Percentiles rank a stretch among this genome's conserved stretches.
These are phyloP conservation scores for Spheniscus mendiculus DNA, from an alignment of 2,113 vertebrate species.

Conservation along the genomic window DNA sequence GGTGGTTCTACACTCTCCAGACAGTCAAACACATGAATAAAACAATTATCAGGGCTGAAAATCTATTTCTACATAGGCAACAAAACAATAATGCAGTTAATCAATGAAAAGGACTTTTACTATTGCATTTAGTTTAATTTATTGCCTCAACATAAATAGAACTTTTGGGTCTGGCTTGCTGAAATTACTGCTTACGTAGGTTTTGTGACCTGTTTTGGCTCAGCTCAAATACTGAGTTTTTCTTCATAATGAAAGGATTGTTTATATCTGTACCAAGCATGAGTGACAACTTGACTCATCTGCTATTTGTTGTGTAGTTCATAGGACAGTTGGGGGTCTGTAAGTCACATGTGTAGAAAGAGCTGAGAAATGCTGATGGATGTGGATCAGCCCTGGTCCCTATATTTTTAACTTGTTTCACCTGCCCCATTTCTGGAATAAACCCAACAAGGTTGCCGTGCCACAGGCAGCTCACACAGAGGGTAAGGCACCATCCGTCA, in stretches of 20 bases:
- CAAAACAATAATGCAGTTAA: not conserved
- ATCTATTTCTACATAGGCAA: not conserved
- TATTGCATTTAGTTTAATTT: not conserved
- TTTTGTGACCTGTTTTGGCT: not conserved
- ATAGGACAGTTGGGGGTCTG: not conserved
- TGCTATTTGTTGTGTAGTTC: not conserved
- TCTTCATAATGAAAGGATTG: not conserved
- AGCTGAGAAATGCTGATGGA: not conserved
- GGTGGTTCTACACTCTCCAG: not conserved
- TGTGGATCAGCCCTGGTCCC: not conserved
- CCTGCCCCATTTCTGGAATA: not conserved
- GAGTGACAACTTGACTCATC: not conserved
- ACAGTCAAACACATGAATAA: not conserved
- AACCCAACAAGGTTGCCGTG: not conserved
- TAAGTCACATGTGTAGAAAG: not conserved
- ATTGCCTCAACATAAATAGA: not conserved
- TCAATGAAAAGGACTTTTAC: not conserved
- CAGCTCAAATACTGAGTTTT: not conserved
- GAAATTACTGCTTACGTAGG: not conserved
- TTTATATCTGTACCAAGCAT: not conserved
- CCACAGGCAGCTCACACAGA: not conserved
- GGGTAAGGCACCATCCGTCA: fast-evolving
- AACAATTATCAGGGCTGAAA: not conserved
- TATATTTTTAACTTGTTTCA: not conserved
- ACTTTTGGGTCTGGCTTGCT: not conserved